A percentile compares a stretch with the other conserved stretches of the same genome.
Evolutionary conservation across 2,113 vertebrate genomes (phyloP).

Genomic region (Podarcis muralis): DNA sequence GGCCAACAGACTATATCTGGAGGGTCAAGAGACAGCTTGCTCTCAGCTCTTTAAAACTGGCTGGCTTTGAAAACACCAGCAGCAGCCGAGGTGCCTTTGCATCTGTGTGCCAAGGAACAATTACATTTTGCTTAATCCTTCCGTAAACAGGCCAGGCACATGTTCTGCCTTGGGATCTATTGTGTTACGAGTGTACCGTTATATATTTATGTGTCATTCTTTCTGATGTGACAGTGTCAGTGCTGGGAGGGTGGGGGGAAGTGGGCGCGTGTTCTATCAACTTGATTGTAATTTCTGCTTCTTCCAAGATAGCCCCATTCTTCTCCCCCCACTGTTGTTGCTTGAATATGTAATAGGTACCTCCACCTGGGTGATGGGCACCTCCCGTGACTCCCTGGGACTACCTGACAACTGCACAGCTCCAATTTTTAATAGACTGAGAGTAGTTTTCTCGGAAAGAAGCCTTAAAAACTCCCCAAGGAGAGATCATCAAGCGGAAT

Average conservation of each 20-base stretch:
- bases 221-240: neutral
- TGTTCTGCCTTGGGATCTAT: neutral
- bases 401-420: conserved; percentile 76
- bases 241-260: conserved; percentile 34
- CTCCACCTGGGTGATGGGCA: conserved; percentile 80
- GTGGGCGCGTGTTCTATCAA: neutral
- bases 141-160: neutral
- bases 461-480: conserved; percentile 82
- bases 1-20: neutral
- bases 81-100: fast-evolving
- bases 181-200: fast-evolving
- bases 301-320: conserved; percentile 18
- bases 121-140: neutral
- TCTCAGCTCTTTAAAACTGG: neutral
- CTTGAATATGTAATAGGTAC: conserved; percentile 70
- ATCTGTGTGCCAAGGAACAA: neutral
- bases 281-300: conserved; percentile 1
- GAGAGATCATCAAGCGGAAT: conserved; percentile 84
- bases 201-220: neutral
- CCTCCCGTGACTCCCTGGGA: conserved; percentile 77
- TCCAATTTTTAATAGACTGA: conserved; percentile 81
- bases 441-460: conserved; percentile 73
- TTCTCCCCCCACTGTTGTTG: neutral
- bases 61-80: fast-evolving
- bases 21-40: neutral